Evolutionary conservation across 2,888 invertebrate species (phyloP), one percentile per base, ranked within the genome.

Genomic region (Hyles lineata): DNA sequence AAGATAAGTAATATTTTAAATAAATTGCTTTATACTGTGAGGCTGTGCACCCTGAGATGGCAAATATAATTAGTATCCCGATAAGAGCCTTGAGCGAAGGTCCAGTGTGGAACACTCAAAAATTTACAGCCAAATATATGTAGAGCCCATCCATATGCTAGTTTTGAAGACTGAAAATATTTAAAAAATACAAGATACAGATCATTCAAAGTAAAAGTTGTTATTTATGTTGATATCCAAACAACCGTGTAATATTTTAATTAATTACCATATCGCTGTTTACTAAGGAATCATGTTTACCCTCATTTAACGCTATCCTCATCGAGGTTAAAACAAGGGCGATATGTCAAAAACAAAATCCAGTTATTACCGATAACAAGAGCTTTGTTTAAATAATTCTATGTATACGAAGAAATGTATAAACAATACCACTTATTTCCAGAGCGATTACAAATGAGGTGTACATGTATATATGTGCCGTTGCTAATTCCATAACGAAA

Each of bases 401-500:
- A 21, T 58, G 19, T 58, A n/a, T 67, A 58, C n/a, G 50, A 72
- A 43, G 72, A 67, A 63, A 72, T 55, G 17, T 25, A 35, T 67
- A 72, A 72, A 59, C 67, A 72, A 67, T 32, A 72, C 7, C 21
- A 60, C 5, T 58, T 72, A 72, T 67, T 67, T 67, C 35, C 32
- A 72, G 63, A 71, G 25, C 61, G n/a, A 58, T 50, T 43, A 43
- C 50, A 70, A 69, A 72, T 69, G 60, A 69, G 69, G 25, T 60
- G 23, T 73, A 70, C 55, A 32, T 70, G 52, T 29, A 67, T 17
- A 32, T 60, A 50, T 43, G 61, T 70, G 69, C 75, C 58, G 43
- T 19, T 43, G 67, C 75, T 73, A 73, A 76, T 76, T 74, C 74
- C 75, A 76, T 74, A 78, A 75, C 74, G 35, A 77, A 76, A 78